Evolutionary conservation across 2,797 vertebrate species (phyloP).

Genomic region (Eulemur albifrons): DNA sequence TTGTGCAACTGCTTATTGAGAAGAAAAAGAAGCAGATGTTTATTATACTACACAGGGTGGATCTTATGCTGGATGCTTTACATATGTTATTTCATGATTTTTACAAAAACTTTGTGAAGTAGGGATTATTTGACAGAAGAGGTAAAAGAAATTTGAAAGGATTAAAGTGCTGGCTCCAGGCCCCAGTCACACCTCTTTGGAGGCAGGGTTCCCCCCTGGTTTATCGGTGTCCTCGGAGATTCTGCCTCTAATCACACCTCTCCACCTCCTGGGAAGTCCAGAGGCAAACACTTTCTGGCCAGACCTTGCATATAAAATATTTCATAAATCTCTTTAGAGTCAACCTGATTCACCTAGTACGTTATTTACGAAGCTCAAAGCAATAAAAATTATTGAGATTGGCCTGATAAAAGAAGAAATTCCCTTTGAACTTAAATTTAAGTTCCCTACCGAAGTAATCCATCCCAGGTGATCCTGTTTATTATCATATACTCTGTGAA

Average conservation of each 20-base stretch:
- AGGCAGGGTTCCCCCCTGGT: not conserved
- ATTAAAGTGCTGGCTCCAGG: not conserved
- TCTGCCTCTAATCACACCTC: not conserved
- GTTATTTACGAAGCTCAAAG: slow-evolving; percentile 41
- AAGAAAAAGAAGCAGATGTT: not conserved
- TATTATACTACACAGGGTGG: not conserved
- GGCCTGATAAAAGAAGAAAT: slow-evolving; percentile 45
- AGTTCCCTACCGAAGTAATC: not conserved
- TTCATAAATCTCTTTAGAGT: slow-evolving; percentile 38
- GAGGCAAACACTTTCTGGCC: not conserved
- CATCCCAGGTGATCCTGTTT: not conserved
- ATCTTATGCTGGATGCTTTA: not conserved
- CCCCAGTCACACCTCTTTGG: not conserved
- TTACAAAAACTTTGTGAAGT: not conserved
- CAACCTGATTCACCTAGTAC: slow-evolving; percentile 12
- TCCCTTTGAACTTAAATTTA: slow-evolving; percentile 54
- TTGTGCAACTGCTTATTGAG: not conserved
- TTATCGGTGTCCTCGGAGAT: not conserved
- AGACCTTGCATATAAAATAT: not conserved
- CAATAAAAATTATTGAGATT: slow-evolving; percentile 28
- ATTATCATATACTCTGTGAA: slow-evolving; percentile 12
- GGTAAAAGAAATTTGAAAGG: not conserved
- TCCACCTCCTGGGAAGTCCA: not conserved
- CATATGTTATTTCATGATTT: not conserved
- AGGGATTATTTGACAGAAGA: not conserved